Evolutionary conservation across 2,113 vertebrate genomes (phyloP), one percentile per base, ranked within the genome.

Genomic region (Athene noctua): DNA sequence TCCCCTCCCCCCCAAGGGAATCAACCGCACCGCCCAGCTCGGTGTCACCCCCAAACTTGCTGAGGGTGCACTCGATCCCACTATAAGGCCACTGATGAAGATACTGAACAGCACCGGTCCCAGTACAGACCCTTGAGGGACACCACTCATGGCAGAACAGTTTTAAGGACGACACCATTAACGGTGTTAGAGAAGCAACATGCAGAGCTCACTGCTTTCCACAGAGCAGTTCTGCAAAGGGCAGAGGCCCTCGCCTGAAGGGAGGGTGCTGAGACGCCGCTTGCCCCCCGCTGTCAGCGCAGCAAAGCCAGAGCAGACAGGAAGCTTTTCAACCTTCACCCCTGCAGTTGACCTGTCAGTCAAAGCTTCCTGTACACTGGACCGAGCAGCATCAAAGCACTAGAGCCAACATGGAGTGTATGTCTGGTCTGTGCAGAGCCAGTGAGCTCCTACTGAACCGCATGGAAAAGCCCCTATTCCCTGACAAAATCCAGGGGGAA

Each of bases 251-350:
- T 52, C 29, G 32, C 46, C 58, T n/a, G 38, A 42, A 68, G 29
- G 75, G 86, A 94, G 68, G 13, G 91, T 80, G 73, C 9, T 0
- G 0, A 44, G 40, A 26, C 67, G 87, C 61, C 49, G 59, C 63
- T 3, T 15, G 42, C 25, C 63, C 32, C 15, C 17, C 0, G 2
- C 2, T 5, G 44, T 38, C 40, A 36, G 68, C 1, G 1, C 34
- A 74, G 70, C 21, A 54, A 80, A 89, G 51, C 27, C 47, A 54
- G 40, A 29, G 52, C 29, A n/a, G 21, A 18, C 36, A 49, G 61
- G 36, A 74, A 81, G 32, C 23, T 58, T 55, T 36, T 36, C 57
- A 54, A 4, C 36, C 16, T 46, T 18, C 62, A 54, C 20, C 40
- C 47, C 30, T 6, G 6, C 2, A 15, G 46, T 0, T 51, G 75